phyloP scores from a whole-genome alignment of 2,113 vertebrate genomes.

The Illadopsis cleaveri region DNA sequence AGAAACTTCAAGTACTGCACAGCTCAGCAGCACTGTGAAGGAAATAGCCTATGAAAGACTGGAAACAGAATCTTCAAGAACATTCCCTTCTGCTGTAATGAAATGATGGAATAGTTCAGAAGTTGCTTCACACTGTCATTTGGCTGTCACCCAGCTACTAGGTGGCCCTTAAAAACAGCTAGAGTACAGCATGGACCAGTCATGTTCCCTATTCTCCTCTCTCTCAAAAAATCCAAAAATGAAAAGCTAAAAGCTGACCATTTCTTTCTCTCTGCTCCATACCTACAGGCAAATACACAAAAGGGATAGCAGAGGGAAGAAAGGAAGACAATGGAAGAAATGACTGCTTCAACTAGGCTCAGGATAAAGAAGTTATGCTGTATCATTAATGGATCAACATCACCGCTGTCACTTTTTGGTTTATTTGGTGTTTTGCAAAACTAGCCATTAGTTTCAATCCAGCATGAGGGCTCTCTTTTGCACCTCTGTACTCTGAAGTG shows the following conservation, averaged over 20 bases:
- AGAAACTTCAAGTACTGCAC: background rate
- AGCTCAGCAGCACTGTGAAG: background rate
- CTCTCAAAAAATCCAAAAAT: background rate
- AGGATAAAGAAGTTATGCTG: background rate
- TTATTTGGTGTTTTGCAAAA: background rate
- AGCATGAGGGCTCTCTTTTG: background rate
- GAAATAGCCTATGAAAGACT: background rate
- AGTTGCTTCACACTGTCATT: background rate
- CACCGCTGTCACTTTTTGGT: background rate
- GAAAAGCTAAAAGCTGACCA: background rate
- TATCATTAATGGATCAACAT: background rate
- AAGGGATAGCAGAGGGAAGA: background rate
- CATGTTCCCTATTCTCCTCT: background rate
- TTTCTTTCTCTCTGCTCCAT: background rate
- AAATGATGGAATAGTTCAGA: background rate
- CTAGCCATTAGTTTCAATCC: background rate
- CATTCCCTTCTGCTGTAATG: background rate
- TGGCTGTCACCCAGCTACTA: background rate
- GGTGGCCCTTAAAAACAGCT: background rate
- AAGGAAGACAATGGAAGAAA: background rate
- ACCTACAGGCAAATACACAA: background rate
- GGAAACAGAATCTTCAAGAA: background rate
- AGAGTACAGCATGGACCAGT: background rate
- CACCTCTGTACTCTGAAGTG: background rate
- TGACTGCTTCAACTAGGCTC: background rate